Conservation (phyloP, 2,888 invertebrate species). For the Caenorhabditis sp. region DNA sequence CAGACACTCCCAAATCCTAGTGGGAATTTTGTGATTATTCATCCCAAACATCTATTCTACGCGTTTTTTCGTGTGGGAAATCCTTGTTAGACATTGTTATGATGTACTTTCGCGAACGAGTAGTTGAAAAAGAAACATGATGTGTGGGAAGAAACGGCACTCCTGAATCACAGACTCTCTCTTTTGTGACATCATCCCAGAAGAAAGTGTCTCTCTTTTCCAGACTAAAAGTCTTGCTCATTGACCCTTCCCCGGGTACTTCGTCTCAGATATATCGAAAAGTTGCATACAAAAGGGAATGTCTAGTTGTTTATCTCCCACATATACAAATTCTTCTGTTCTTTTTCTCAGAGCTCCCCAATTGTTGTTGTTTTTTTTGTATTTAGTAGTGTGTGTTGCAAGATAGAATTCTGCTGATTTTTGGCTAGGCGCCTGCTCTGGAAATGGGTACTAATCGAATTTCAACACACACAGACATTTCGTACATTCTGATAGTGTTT, state of each 20-base stretch:
- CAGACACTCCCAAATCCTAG: slow-evolving; percentile 2
- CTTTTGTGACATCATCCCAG: slow-evolving; percentile 35
- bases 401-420: slow-evolving; percentile 44
- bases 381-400: slow-evolving; percentile 44
- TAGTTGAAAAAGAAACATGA: slow-evolving; percentile 21
- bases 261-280: slow-evolving; percentile 18
- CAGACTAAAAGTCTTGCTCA: slow-evolving; percentile 29
- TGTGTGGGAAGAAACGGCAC: slow-evolving; percentile 25
- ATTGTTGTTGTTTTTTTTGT: slow-evolving; percentile 59
- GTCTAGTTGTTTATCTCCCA: slow-evolving; percentile 34
- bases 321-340: slow-evolving; percentile 48
- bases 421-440: slow-evolving; percentile 31
- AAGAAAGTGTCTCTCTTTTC: slow-evolving; percentile 30
- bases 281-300: slow-evolving; percentile 32
- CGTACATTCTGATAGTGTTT: slow-evolving; percentile 34
- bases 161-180: slow-evolving; percentile 20
- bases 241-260: slow-evolving; percentile 21
- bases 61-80: slow-evolving; percentile 15
- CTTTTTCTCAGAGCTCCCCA: not conserved
- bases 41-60: slow-evolving; percentile 1
- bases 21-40: slow-evolving; percentile 12
- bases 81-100: slow-evolving; percentile 11
- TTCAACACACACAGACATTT: slow-evolving; percentile 40
- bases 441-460: slow-evolving; percentile 43
- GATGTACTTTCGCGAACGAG: slow-evolving; percentile 19